Base-by-base conservation (phyloP, 2,888 invertebrate genomes). In the Mactromeris polynyma region DNA sequence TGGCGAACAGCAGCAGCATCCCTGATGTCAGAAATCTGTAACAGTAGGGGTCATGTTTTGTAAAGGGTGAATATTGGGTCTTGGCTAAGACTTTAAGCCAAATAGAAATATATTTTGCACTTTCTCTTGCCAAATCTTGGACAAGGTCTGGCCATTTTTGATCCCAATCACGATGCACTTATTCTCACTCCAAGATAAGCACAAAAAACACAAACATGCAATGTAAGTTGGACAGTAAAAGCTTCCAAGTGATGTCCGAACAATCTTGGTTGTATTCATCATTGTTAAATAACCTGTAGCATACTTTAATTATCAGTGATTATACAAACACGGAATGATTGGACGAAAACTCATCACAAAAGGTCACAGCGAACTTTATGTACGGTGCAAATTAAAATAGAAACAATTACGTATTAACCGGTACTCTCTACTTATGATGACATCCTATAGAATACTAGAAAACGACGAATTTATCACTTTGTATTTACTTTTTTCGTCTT, bases 401-500 rank as follows among this genome's bases (percentile, higher is more conserved):
- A 64, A 9, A 64, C 26, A 64, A n/a, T 9, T 26, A 73, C 4
- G 36, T 33, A 33, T 11, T 33, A 73, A 73, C 17, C 36, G 31
- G 19, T 36, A 33, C 4, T 19, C 17, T 4, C 19, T 73, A 36
- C 17, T 73, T 36, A 33, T 36, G 73, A 73, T 73, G 73, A 73
- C 73, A 73, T 14, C 36, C 36, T 17, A 73, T 11, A 17, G 19
- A 73, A 73, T 73, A 33, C 73, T 11, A 33, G 73, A 33, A 73
- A 33, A 73, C 73, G 26, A 33, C 4, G 73, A 73, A 36, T 73
- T 73, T 36, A 73, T 73, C 73, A 19, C 31, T 3, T 7, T 73
- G 31, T 73, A 36, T 73, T 73, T 73, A 73, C 73, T 73, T 73
- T 73, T 73, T 73, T 73, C 73, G 73, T 73, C 73, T 73, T 73